Conservation (phyloP, 2,797 vertebrate species). For the Crocodylus rhombifer region DNA sequence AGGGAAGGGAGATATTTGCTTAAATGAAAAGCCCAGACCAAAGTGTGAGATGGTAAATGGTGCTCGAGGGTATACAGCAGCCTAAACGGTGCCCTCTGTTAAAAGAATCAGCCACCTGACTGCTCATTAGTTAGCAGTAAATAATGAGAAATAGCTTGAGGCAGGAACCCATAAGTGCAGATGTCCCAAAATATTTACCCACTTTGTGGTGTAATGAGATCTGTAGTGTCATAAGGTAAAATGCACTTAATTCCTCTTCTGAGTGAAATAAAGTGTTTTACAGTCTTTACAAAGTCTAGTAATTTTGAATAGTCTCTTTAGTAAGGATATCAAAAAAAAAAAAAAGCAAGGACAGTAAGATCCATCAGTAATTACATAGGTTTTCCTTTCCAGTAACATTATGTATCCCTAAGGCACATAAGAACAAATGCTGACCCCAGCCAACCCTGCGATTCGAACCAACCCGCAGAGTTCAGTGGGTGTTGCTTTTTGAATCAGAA, state of each 20-base stretch:
- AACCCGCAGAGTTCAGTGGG: background rate
- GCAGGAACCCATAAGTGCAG: slow-evolving; percentile 59
- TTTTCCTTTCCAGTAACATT: rapidly evolving
- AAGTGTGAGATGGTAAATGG: slow-evolving; percentile 68
- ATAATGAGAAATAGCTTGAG: slow-evolving; percentile 70
- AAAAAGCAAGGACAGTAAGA: background rate
- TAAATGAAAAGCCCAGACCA: slow-evolving; percentile 72
- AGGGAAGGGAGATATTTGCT: slow-evolving; percentile 69
- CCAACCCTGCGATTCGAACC: rapidly evolving
- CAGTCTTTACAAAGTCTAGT: slow-evolving; percentile 61
- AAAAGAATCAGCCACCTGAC: slow-evolving; percentile 71
- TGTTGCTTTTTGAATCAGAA: background rate
- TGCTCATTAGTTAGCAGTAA: slow-evolving; percentile 70
- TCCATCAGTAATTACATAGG: background rate
- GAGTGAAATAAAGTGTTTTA: slow-evolving; percentile 66
- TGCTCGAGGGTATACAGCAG: slow-evolving; percentile 58
- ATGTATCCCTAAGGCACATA: background rate
- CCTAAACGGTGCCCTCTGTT: slow-evolving; percentile 62
- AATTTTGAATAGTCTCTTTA: slow-evolving; percentile 64
- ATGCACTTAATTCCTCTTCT: slow-evolving; percentile 69
- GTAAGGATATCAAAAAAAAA: slow-evolving; percentile 37
- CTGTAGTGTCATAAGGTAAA: slow-evolving; percentile 66
- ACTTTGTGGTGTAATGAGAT: slow-evolving; percentile 69
- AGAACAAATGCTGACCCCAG: background rate
- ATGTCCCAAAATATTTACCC: slow-evolving; percentile 55